phyloP scores from a whole-genome alignment of 2,113 vertebrate genomes.

The Toxostoma redivivum region DNA sequence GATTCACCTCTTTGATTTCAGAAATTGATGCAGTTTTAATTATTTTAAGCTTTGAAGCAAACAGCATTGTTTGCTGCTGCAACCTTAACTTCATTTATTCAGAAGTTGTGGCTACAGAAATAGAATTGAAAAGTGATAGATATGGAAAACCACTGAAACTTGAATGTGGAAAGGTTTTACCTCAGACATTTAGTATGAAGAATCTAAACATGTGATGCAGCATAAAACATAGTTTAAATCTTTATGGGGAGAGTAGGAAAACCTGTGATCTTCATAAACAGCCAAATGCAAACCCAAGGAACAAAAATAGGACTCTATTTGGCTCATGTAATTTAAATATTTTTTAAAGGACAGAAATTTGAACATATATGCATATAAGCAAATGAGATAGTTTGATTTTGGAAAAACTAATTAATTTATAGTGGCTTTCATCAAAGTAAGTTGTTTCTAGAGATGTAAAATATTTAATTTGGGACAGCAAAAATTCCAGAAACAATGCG shows the following conservation, averaged over 20 bases:
- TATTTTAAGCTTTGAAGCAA: not conserved
- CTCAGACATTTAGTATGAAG: not conserved
- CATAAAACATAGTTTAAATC: not conserved
- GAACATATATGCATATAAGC: not conserved
- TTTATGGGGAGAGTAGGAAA: not conserved
- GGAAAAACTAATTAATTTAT: not conserved
- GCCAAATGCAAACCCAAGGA: not conserved
- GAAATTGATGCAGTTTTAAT: not conserved
- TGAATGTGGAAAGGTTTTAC: not conserved
- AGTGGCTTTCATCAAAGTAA: not conserved
- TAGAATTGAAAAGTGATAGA: not conserved
- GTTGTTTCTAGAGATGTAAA: not conserved
- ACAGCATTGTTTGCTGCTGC: not conserved
- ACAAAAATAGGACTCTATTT: not conserved
- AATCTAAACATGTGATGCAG: not conserved
- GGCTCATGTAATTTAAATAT: not conserved
- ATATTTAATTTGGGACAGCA: not conserved
- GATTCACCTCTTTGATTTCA: constrained; percentile 18
- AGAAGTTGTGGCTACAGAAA: not conserved
- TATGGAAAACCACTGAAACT: not conserved
- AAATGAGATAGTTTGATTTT: not conserved
- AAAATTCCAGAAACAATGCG: not conserved
- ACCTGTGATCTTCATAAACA: not conserved
- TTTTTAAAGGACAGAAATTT: not conserved
- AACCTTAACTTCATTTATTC: not conserved